A percentile compares a stretch with the other conserved stretches of the same genome.
These are phyloP conservation scores for Cordilura impudica DNA, from an alignment of 2,888 invertebrate genomes.

Conservation along the genomic window DNA sequence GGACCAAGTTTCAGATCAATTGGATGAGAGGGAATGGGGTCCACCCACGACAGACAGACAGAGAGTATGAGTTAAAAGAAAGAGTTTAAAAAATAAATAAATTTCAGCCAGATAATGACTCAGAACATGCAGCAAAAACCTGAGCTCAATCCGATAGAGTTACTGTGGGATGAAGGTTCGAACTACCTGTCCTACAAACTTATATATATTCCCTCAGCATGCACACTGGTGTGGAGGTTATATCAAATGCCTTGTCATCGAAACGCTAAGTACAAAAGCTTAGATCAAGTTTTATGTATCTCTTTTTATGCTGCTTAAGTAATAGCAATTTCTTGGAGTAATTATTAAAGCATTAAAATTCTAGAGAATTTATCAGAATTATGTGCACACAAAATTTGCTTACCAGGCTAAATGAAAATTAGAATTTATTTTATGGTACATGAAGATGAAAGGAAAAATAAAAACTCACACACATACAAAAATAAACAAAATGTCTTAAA, in stretches of 20 bases:
- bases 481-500: neutral
- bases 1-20: too few species aligned
- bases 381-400: constrained; percentile 5
- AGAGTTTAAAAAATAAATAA: too few species aligned
- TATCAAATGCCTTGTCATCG: neutral
- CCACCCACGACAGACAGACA: too few species aligned
- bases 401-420: constrained; percentile 31
- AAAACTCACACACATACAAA: neutral
- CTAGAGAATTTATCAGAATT: constrained; percentile 41
- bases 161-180: too few species aligned
- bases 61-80: too few species aligned
- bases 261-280: neutral
- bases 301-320: neutral
- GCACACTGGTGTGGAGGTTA: too few species aligned
- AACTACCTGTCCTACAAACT: too few species aligned
- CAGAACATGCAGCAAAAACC: too few species aligned
- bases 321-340: constrained; percentile 8
- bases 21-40: too few species aligned
- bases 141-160: too few species aligned
- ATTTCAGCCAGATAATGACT: too few species aligned
- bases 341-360: constrained; percentile 48
- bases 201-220: too few species aligned
- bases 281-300: neutral
- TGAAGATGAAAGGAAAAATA: neutral
- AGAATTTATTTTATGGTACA: constrained; percentile 12